A percentile compares a stretch with the other conserved stretches of the same genome.
Evolutionary conservation across 2,888 invertebrate genomes (phyloP).

Genomic region (Limenitis camilla): DNA sequence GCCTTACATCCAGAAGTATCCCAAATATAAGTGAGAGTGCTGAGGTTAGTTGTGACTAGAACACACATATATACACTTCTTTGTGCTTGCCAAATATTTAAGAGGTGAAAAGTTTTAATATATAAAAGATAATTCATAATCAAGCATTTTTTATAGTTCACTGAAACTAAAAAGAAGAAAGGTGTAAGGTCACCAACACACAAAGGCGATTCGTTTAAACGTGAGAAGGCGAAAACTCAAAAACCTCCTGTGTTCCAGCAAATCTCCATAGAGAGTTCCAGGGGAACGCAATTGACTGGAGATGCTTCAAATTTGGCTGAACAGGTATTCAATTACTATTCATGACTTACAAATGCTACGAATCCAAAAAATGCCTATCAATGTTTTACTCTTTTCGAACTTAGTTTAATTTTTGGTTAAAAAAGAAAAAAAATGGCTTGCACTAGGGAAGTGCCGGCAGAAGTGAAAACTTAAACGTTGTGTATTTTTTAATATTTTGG

Average conservation of each 20-base stretch:
- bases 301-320: slow-evolving; percentile 45
- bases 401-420: slow-evolving; percentile 31
- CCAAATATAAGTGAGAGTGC: slow-evolving; percentile 55
- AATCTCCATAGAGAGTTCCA: slow-evolving; percentile 32
- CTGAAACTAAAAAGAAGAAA: slow-evolving; percentile 23
- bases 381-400: slow-evolving; percentile 45
- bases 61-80: background rate
- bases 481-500: too few species aligned
- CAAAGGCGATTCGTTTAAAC: slow-evolving; percentile 30
- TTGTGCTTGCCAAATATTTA: too few species aligned
- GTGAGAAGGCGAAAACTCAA: slow-evolving; percentile 35
- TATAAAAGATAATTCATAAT: too few species aligned
- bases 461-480: too few species aligned
- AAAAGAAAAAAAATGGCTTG: slow-evolving; percentile 30
- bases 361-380: too few species aligned
- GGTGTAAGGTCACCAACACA: slow-evolving; percentile 27
- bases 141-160: slow-evolving; percentile 25
- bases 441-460: too few species aligned
- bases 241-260: slow-evolving; percentile 47
- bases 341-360: background rate
- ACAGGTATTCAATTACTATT: slow-evolving; percentile 36
- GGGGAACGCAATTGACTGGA: slow-evolving; percentile 31
- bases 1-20: slow-evolving; percentile 54
- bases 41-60: slow-evolving; percentile 39
- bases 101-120: too few species aligned